A percentile compares a stretch with the other conserved stretches of the same genome.
Conservation (phyloP, 2,888 invertebrate genomes). For the Pheosia tremula region DNA sequence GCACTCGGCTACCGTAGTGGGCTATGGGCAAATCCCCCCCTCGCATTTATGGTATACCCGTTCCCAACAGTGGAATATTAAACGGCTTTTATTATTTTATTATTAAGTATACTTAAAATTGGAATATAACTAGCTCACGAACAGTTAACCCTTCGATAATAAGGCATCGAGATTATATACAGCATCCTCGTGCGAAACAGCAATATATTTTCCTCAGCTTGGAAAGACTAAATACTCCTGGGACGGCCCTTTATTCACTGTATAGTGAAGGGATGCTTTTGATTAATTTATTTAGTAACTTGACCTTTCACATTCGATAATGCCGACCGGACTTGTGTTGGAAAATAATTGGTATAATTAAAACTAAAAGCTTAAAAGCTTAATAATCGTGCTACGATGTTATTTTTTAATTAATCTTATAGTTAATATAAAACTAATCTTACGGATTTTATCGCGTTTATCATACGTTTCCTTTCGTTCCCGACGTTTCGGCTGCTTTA, state of each 20-base stretch:
- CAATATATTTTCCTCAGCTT: constrained; percentile 4
- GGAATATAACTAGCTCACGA: too few species aligned
- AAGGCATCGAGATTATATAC: constrained; percentile 1
- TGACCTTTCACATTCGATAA: constrained; percentile 1
- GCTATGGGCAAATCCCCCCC: too few species aligned
- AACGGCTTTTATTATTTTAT: too few species aligned
- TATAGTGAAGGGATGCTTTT: constrained; percentile 14
- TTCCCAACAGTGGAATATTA: too few species aligned
- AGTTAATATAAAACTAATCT: too few species aligned
- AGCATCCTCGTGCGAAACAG: neutral
- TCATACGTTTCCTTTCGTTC: too few species aligned
- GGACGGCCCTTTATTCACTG: constrained; percentile 15
- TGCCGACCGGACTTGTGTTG: neutral
- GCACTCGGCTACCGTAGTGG: too few species aligned
- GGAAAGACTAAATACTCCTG: constrained; percentile 10
- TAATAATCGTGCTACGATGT: neutral
- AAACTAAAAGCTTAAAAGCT: neutral
- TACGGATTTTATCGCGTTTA: too few species aligned
- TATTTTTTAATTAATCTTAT: neutral
- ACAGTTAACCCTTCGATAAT: neutral
- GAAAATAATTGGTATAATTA: constrained; percentile 1
- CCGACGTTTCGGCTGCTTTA: too few species aligned
- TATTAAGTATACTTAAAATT: too few species aligned
- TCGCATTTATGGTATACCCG: too few species aligned
- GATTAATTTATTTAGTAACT: constrained; percentile 16